Base-by-base conservation (phyloP, 2,888 invertebrate genomes). In the Andricus curvator region DNA sequence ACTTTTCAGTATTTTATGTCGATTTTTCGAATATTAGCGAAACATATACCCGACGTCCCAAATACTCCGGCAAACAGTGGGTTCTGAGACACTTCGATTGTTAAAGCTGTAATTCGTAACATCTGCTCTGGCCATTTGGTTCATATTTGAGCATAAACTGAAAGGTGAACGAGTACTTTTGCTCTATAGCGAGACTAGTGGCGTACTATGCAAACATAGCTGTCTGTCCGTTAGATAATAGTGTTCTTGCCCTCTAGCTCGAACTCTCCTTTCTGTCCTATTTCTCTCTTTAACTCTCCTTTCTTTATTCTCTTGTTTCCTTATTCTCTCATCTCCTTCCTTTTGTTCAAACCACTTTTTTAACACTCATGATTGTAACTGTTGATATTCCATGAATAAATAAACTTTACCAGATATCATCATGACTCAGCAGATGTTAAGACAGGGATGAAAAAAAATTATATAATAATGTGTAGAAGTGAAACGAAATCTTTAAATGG, bases 61-160 rank as follows among this genome's bases (percentile, higher is more conserved):
- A 20, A 51, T 51, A 51, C 51, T 51, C 22, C 25, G 22, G 22
- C 8, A 29, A 29, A 29, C 29, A 29, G 29, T 29, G 29, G 29
- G 4, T 29, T 2, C 29, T 29, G 22, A 68, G 44, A 15, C 68
- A 68, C 25, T 68, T 48, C 8, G 44, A 25, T 68, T 48, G 25
- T 48, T 68, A 68, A 68, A 68, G 68, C 25, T 22, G 22, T 68
- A 48, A 68, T 68, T 68, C 68, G 68, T 68, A 48, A 68, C 68
- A 68, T 68, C 68, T 68, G 68, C 44, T 70, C 29, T 70, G 70
- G 29, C 70, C 51, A 70, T 33, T 70, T 70, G 70, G 70, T 70
- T 70, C 56, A 70, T 70, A 70, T 70, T 70, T 70, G 51, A 70
- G 29, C 48, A 70, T 51, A 70, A 70, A 70, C 25, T 56, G 51